These are phyloP conservation scores for Acrossocheilus wenchowensis DNA, from an alignment of 2,797 vertebrate species.

Conservation along the genomic window DNA sequence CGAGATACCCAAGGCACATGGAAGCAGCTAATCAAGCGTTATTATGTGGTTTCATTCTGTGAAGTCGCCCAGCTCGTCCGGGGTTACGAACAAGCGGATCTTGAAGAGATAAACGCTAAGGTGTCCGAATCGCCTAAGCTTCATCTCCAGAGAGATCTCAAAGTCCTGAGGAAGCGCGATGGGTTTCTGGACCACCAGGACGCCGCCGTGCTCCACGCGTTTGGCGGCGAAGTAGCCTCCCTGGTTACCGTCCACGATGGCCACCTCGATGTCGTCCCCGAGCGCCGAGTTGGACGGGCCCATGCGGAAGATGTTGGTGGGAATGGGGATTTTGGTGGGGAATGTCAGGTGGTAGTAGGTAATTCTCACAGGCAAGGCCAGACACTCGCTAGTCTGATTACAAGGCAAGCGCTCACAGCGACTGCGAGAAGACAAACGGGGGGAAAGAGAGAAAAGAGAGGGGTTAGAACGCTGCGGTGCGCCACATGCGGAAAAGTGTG, in stretches of 20 bases:
- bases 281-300: conserved; percentile 87
- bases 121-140: conserved; percentile 83
- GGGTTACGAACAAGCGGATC: conserved; percentile 90
- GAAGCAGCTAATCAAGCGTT: background rate
- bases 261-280: conserved; percentile 90
- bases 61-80: conserved; percentile 78
- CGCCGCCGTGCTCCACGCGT: conserved; percentile 82
- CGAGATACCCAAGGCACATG: background rate
- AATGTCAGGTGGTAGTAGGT: conserved; percentile 98
- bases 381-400: conserved; percentile 93
- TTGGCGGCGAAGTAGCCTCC: conserved; percentile 88
- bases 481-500: conserved; percentile 71
- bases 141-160: conserved; percentile 90
- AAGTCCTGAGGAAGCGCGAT: conserved; percentile 88
- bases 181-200: conserved; percentile 87
- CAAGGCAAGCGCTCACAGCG: conserved; percentile 99
- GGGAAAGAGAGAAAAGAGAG: conserved; percentile 66
- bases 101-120: conserved; percentile 89
- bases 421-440: conserved; percentile 77
- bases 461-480: conserved; percentile 71
- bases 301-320: conserved; percentile 97
- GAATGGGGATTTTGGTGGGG: conserved; percentile 93
- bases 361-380: conserved; percentile 95
- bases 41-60: conserved; percentile 25
- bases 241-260: conserved; percentile 90